These are phyloP conservation scores for Apodemia mormo DNA, from an alignment of 2,888 invertebrate species.

Conservation along the genomic window DNA sequence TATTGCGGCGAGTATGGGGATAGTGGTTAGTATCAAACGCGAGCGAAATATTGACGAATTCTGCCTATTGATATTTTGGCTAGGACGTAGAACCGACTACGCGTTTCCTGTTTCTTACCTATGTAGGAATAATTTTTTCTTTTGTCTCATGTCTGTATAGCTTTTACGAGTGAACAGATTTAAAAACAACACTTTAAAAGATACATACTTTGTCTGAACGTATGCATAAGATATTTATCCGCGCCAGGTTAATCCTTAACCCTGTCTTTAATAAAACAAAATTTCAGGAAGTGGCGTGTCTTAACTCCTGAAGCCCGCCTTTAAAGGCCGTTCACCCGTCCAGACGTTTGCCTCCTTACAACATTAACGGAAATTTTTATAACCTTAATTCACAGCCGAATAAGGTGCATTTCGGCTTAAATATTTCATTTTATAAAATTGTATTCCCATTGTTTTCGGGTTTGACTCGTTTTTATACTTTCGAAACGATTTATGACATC, in stretches of 20 bases:
- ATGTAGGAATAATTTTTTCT: too few species aligned
- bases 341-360: slow-evolving; percentile 46
- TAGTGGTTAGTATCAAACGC: too few species aligned
- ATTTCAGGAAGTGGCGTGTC: slow-evolving; percentile 67
- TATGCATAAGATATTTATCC: not conserved
- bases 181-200: too few species aligned
- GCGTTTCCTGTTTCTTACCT: too few species aligned
- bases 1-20: too few species aligned
- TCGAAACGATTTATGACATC: slow-evolving; percentile 32
- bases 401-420: slow-evolving; percentile 46
- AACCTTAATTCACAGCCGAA: slow-evolving; percentile 36
- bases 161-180: too few species aligned
- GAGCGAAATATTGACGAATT: too few species aligned
- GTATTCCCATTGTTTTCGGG: slow-evolving; percentile 12
- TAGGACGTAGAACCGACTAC: too few species aligned
- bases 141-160: too few species aligned
- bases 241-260: slow-evolving; percentile 24
- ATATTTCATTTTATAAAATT: not conserved
- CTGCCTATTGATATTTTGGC: too few species aligned
- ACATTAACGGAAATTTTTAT: slow-evolving; percentile 37
- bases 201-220: too few species aligned
- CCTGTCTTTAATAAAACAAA: slow-evolving; percentile 39
- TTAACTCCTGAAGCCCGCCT: slow-evolving; percentile 63
- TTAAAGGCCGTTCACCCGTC: slow-evolving; percentile 67
- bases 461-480: slow-evolving; percentile 29